Percentiles rank a stretch among this genome's conserved stretches.
These are phyloP conservation scores for Sinocyclocheilus anshuiensis DNA, from an alignment of 2,113 vertebrate species.

Conservation along the genomic window DNA sequence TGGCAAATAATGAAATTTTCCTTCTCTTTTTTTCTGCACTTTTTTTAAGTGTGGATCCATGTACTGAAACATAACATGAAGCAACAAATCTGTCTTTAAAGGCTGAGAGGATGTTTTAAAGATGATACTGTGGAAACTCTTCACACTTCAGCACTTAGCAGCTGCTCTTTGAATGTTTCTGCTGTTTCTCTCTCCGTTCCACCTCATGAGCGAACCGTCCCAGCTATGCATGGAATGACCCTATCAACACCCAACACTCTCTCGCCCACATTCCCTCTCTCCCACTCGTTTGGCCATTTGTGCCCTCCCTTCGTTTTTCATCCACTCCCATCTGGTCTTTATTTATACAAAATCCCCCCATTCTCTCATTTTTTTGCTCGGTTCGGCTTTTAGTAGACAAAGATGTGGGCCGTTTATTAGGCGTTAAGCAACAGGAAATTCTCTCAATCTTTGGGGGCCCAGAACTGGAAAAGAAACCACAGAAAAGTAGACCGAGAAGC, in stretches of 20 bases:
- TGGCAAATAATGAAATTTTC: neutral
- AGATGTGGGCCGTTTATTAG: slow-evolving; percentile 81
- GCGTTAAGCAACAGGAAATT: slow-evolving; percentile 81
- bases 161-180: neutral
- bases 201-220: neutral
- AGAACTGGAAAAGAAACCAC: slow-evolving; percentile 47
- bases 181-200: neutral
- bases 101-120: neutral
- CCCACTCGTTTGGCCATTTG: slow-evolving; percentile 70
- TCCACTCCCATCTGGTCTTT: slow-evolving; percentile 56
- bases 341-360: slow-evolving; percentile 55
- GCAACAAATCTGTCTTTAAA: neutral
- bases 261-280: slow-evolving; percentile 45
- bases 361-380: slow-evolving; percentile 61
- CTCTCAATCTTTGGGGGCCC: slow-evolving; percentile 76
- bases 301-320: slow-evolving; percentile 25
- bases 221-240: slow-evolving; percentile 43
- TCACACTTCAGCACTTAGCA: neutral
- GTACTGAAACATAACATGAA: neutral
- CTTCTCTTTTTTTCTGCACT: neutral
- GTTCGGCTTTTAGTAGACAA: slow-evolving; percentile 67
- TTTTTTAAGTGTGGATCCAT: neutral
- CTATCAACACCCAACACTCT: slow-evolving; percentile 29
- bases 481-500: slow-evolving; percentile 46
- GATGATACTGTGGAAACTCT: neutral